Conservation (phyloP, 2,888 invertebrate genomes). For the Folsomia manolachei region DNA sequence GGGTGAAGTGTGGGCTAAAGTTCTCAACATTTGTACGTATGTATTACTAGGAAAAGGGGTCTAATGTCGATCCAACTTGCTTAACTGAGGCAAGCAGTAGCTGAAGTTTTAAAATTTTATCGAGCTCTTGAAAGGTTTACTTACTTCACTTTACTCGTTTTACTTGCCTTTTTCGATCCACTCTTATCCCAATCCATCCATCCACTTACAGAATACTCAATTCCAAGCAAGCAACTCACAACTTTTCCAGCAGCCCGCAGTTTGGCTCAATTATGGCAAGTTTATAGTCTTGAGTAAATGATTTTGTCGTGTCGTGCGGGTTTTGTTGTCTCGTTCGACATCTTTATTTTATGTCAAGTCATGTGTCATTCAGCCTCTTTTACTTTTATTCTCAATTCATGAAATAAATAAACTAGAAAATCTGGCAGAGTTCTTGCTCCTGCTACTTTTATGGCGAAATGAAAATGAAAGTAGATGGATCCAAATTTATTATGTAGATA, state of each 20-base stretch:
- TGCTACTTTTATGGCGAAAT: no score
- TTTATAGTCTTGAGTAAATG: not conserved
- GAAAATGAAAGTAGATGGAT: no score
- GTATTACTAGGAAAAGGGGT: not conserved
- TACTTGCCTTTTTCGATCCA: not conserved
- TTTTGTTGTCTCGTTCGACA: not conserved
- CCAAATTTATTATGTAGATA: no score
- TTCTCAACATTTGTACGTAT: no score
- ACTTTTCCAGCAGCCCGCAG: not conserved
- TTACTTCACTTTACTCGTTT: not conserved
- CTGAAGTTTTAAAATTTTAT: not conserved
- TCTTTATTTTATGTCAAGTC: not conserved
- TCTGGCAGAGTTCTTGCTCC: no score
- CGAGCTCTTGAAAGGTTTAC: conserved; percentile 10
- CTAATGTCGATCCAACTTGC: not conserved
- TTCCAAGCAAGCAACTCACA: no score
- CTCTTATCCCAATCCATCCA: not conserved
- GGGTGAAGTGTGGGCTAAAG: no score
- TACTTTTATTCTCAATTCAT: not conserved
- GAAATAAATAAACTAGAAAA: no score
- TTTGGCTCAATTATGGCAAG: conserved; percentile 4
- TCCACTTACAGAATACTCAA: no score
- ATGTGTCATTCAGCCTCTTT: not conserved
- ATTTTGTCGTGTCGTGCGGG: conserved; percentile 3
- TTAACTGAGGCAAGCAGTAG: no score